Percentiles rank a stretch among this genome's conserved stretches.
These are phyloP conservation scores for Calcarius lapponicus DNA, from an alignment of 2,797 vertebrate genomes.

Conservation along the genomic window DNA sequence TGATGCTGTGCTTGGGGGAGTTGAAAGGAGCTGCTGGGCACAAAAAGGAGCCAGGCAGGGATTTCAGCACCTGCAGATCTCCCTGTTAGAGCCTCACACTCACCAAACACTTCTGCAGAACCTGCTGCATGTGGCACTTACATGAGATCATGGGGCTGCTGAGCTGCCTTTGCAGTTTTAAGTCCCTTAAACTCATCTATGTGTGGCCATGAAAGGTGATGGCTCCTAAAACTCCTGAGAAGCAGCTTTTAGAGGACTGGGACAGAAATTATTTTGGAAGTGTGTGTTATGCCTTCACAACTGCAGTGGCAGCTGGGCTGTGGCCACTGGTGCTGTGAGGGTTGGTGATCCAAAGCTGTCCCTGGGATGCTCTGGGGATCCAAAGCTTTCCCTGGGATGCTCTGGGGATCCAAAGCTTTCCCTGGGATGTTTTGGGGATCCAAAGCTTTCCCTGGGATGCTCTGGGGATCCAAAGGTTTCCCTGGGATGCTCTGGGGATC, in stretches of 20 bases:
- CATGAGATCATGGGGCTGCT: background rate
- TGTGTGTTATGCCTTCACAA: background rate
- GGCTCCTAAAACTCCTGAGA: background rate
- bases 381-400: too few species aligned
- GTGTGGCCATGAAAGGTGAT: background rate
- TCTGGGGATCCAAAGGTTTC: too few species aligned
- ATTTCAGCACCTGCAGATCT: background rate
- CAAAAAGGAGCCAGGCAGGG: background rate
- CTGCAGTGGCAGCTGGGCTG: background rate
- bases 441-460: too few species aligned
- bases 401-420: too few species aligned
- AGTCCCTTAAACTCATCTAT: background rate
- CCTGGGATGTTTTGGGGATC: too few species aligned
- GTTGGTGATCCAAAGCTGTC: background rate
- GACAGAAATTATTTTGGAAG: background rate
- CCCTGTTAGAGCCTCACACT: background rate
- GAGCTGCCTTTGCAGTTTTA: background rate
- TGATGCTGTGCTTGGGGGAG: background rate
- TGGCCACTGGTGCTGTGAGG: rapidly evolving
- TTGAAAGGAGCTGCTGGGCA: background rate
- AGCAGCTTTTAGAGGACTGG: background rate
- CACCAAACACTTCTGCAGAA: background rate
- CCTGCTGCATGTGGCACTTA: background rate
- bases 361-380: too few species aligned
- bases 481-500: too few species aligned